Base-by-base conservation (phyloP, 53 echinoderm and acorn worm species). In the Holothuria scabra region DNA sequence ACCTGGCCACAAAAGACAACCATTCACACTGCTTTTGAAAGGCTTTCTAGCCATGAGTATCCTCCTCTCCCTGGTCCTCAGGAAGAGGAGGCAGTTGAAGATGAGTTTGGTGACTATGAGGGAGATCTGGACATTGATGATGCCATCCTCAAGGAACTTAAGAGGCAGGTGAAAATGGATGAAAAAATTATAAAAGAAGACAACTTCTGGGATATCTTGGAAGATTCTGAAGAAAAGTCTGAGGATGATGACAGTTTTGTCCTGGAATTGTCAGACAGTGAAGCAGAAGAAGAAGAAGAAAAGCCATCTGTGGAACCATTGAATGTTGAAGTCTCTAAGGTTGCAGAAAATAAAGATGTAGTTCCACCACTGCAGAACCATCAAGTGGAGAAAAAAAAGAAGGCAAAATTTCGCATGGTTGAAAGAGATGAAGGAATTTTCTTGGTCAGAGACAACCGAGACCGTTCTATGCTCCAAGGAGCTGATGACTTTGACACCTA, bases 111-210 rank as follows among this genome's bases (percentile, higher is more conserved):
- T 64, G 97, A 95, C 41, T 91, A 92, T 70, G 93, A 93, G n/a
- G 94, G 89, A 10, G 92, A 95, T 16, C 30, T 83, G 20, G 44
- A 92, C 63, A 88, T 84, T 65, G 87, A 92, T 69, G 97, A 97
- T 90, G 92, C 85, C 19, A 90, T 97, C 59, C 83, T 97, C 71
- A 83, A 85, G 56, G 97, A 97, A 83, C 74, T 97, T 26, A 86
- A 89, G 55, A 87, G 86, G 44, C 97, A 97, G 65, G 89, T 97
- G 31, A 58, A 85, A 38, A 82, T 82, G 58, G 93, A 92, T 86
- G 70, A 83, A 64, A 83, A 71, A 31, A 71, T 82, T 32, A 24
- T 85, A 24, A 87, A 88, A 60, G 62, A 90, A 31, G 88, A 93
- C 34, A 44, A 63, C 24, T 61, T 65, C 22, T 56, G 62, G 37